These are phyloP conservation scores for Cephus spinipes DNA, from an alignment of 2,888 invertebrate genomes.

Conservation along the genomic window DNA sequence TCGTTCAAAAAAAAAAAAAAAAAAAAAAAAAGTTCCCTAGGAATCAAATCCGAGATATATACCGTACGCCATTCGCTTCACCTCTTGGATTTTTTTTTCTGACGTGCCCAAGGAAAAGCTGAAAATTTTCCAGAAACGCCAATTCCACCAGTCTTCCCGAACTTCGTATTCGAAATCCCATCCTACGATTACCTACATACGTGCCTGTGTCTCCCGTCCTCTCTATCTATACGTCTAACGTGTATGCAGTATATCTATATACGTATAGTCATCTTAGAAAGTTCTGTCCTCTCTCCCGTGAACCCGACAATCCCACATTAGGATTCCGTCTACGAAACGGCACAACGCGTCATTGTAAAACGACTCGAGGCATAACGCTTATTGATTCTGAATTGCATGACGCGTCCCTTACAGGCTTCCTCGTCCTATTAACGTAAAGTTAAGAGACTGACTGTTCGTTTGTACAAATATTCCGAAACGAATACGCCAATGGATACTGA, in stretches of 20 bases:
- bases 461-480: not conserved
- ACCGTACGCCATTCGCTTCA: not conserved
- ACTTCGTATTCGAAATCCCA: not conserved
- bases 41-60: not conserved
- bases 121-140: not conserved
- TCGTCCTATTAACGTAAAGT: not conserved
- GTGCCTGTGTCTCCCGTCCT: not conserved
- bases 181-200: not conserved
- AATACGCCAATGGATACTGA: not conserved
- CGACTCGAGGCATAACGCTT: not conserved
- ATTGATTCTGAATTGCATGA: not conserved
- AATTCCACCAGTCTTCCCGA: not conserved
- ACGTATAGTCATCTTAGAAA: not conserved
- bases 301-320: not conserved
- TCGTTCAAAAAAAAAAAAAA: too few relatives aligned
- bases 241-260: not conserved
- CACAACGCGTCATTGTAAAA: not conserved
- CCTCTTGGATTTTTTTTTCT: not conserved
- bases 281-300: not conserved
- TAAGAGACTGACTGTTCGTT: not conserved
- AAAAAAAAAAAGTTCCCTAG: not conserved
- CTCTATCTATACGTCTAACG: not conserved
- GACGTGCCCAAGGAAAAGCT: not conserved
- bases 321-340: not conserved
- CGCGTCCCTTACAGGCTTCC: not conserved